Evolutionary conservation across 2,888 invertebrate genomes (phyloP), one percentile per base, ranked within the genome.

Genomic region (Bombylius major): DNA sequence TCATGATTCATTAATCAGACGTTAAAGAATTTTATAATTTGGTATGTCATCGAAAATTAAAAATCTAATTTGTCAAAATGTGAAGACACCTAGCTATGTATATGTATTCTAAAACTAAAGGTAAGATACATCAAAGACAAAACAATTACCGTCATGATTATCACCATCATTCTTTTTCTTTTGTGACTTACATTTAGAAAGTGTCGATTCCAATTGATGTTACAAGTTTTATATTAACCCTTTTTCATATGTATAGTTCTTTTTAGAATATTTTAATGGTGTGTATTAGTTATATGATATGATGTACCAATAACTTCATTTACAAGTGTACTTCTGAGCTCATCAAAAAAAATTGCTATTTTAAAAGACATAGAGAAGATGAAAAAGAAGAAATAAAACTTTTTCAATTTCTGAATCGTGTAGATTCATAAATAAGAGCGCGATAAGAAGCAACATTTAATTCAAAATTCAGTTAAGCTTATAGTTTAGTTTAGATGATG

Each of bases 141-240:
- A 42, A 11, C 39, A 42, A 42, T 42, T 42, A 42, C 5, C 39
- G 12, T 42, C 5, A 11, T n/a, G n/a, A n/a, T n/a, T n/a, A n/a
- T 42, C 12, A 11, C 3, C 39, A 11, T 42, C 39, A 11, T 42
- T 42, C 1, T 42, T 42, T 42, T 42, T 42, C 39, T 11, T 42
- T 42, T 11, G 12, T 23, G 11, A 42, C 12, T 42, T 11, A 42
- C 11, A 42, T 42, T 56, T 53, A 53, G 56, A 51, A 56, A 53
- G 56, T 56, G 56, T 56, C 56, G 53, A 53, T 51, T 56, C 56
- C 56, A 56, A 53, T 56, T 53, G 56, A 56, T 53, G 53, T 56
- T 56, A 56, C 56, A 53, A 46, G 53, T 31, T 13, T 45, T 13
- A 39, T 14, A 34, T 50, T 46, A 55, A 55, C 55, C 55, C 55